phyloP scores from a whole-genome alignment of 2,888 invertebrate species.

The Tromatobia lineatoria region DNA sequence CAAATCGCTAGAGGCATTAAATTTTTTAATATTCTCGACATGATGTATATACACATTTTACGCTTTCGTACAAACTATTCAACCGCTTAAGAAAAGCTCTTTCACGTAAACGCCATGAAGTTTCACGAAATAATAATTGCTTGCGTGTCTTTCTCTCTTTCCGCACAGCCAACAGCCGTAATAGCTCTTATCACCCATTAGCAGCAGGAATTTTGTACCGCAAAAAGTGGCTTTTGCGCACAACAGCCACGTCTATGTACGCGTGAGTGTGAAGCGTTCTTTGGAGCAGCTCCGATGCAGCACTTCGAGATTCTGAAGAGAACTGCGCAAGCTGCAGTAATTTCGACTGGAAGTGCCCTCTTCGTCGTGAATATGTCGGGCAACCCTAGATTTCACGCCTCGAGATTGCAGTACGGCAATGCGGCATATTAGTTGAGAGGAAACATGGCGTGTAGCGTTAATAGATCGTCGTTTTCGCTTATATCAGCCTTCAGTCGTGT shows the following conservation, averaged over 20 bases:
- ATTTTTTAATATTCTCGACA: not conserved
- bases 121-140: constrained; percentile 37
- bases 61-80: not conserved
- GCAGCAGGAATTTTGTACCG: constrained; percentile 23
- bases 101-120: constrained; percentile 8
- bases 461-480: not conserved
- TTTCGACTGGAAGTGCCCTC: constrained; percentile 53
- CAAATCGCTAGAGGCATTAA: too few relatives aligned
- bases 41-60: not conserved
- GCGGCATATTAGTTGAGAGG: constrained; percentile 44
- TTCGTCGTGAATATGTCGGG: constrained; percentile 56
- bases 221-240: constrained; percentile 8
- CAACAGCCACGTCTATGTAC: not conserved
- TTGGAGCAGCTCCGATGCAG: not conserved
- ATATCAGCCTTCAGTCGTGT: not conserved
- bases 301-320: constrained; percentile 39
- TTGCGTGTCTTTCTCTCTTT: constrained; percentile 2
- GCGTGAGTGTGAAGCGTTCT: not conserved
- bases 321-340: constrained; percentile 9
- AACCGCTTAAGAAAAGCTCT: not conserved
- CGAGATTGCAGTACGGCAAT: constrained; percentile 57
- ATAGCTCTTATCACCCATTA: constrained; percentile 41
- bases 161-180: not conserved
- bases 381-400: constrained; percentile 45
- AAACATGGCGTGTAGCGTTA: not conserved